Percentiles rank a stretch among this genome's conserved stretches.
Conservation (phyloP, 64 coral and sea anemone species). For the Catalaphyllia jardinei region DNA sequence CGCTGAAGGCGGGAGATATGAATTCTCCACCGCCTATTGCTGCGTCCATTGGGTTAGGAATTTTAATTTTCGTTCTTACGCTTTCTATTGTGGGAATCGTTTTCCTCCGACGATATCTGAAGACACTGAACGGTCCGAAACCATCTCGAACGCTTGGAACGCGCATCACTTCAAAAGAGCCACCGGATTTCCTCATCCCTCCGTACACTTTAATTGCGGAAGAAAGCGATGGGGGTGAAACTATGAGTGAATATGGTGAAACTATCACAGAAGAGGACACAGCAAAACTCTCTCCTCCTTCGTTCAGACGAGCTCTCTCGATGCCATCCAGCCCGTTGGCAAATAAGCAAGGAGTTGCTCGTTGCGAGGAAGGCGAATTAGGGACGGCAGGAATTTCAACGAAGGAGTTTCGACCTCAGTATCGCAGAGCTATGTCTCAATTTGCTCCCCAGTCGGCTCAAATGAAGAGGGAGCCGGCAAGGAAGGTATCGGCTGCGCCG, state of each 20-base stretch:
- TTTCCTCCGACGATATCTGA: conserved; percentile 10
- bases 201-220: conserved; percentile 52
- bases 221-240: conserved; percentile 57
- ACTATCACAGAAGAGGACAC: neutral
- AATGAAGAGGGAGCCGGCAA: conserved; percentile 18
- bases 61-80: conserved; percentile 27
- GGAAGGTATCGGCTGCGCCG: conserved; percentile 66
- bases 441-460: conserved; percentile 2
- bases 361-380: neutral
- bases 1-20: conserved; percentile 25
- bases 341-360: neutral
- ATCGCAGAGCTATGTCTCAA: conserved; percentile 28
- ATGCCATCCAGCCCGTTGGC: conserved; percentile 17
- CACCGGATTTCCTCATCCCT: conserved; percentile 80
- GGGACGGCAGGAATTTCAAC: neutral
- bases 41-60: conserved; percentile 17
- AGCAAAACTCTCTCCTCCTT: conserved; percentile 9
- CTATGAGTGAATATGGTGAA: conserved; percentile 29
- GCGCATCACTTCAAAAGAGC: conserved; percentile 59
- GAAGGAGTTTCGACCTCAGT: conserved; percentile 37
- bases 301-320: conserved; percentile 11
- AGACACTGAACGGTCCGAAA: neutral
- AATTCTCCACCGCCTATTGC: neutral
- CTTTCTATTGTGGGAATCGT: conserved; percentile 32
- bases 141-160: neutral